A percentile compares a stretch with the other conserved stretches of the same genome.
phyloP scores from a whole-genome alignment of 2,888 invertebrate species.

The Sarcophaga rosellei region DNA sequence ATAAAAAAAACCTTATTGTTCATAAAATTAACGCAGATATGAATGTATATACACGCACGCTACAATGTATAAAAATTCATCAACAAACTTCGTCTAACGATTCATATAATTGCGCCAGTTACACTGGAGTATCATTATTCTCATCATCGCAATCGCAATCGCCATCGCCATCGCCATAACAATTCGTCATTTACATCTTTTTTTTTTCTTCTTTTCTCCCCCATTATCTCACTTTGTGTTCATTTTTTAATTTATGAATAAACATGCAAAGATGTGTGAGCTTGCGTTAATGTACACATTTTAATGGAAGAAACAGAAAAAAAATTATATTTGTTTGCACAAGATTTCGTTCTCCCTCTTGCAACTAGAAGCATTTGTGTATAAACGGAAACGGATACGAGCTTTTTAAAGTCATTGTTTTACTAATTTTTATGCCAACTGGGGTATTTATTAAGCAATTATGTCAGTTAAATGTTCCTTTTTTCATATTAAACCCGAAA shows the following conservation, averaged over 20 bases:
- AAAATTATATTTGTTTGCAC: not conserved
- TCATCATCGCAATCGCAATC: not conserved
- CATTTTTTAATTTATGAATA: slow-evolving; percentile 23
- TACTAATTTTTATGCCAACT: slow-evolving; percentile 44
- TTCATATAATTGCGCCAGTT: slow-evolving; percentile 21
- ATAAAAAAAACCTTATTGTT: slow-evolving; percentile 35
- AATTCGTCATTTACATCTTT: too few relatives aligned
- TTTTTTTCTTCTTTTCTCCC: not conserved
- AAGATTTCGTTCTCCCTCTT: not conserved
- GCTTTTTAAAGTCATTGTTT: slow-evolving; percentile 40
- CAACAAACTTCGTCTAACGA: slow-evolving; percentile 20
- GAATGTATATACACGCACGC: not conserved
- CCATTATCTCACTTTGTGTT: not conserved
- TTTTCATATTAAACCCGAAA: slow-evolving; percentile 24
- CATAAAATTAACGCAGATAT: slow-evolving; percentile 16
- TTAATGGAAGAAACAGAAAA: not conserved
- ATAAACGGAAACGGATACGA: not conserved
- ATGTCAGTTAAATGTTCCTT: slow-evolving; percentile 55
- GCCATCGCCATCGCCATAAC: too few relatives aligned
- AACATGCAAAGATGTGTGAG: not conserved
- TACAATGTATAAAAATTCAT: slow-evolving; percentile 19
- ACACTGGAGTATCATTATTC: slow-evolving; percentile 35
- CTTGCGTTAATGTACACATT: not conserved
- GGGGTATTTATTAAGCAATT: slow-evolving; percentile 66
- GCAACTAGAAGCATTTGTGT: not conserved